phyloP scores from a whole-genome alignment of 2,797 vertebrate genomes.

The Myripristis murdjan region DNA sequence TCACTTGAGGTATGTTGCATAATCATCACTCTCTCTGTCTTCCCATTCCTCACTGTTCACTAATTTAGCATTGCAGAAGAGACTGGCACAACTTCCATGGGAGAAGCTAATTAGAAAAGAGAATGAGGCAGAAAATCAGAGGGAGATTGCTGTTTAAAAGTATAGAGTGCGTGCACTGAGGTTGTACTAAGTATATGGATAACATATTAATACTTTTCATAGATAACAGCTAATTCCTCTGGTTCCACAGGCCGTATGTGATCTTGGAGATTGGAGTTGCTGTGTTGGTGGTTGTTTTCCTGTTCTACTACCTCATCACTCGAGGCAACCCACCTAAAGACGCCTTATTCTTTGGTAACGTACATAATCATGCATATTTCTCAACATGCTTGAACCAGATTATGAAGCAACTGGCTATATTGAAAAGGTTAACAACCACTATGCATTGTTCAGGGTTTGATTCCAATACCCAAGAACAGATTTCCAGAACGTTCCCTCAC shows the following conservation, averaged over 20 bases:
- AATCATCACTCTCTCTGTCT: conserved; percentile 61
- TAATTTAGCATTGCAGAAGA: conserved; percentile 62
- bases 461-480: conserved; percentile 23
- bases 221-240: conserved; percentile 36
- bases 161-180: conserved; percentile 15
- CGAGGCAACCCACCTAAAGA: conserved; percentile 85
- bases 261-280: conserved; percentile 74
- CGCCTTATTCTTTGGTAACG: conserved; percentile 88
- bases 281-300: conserved; percentile 80
- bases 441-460: conserved; percentile 31
- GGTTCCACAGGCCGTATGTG: conserved; percentile 71
- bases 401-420: conserved; percentile 31
- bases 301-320: conserved; percentile 81
- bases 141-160: conserved; percentile 48
- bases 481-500: conserved; percentile 51
- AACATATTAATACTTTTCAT: conserved; percentile 26
- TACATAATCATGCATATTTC: conserved; percentile 39
- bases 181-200: conserved; percentile 14
- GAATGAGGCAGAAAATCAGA: conserved; percentile 69
- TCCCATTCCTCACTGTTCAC: conserved; percentile 73
- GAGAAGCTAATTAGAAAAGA: conserved; percentile 63
- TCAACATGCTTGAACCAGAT: conserved; percentile 31
- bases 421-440: conserved; percentile 42
- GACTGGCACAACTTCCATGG: conserved; percentile 41
- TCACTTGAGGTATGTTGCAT: conserved; percentile 44